These are phyloP conservation scores for Neodiprion fabricii DNA, from an alignment of 1,140 invertebrate species.

Conservation along the genomic window DNA sequence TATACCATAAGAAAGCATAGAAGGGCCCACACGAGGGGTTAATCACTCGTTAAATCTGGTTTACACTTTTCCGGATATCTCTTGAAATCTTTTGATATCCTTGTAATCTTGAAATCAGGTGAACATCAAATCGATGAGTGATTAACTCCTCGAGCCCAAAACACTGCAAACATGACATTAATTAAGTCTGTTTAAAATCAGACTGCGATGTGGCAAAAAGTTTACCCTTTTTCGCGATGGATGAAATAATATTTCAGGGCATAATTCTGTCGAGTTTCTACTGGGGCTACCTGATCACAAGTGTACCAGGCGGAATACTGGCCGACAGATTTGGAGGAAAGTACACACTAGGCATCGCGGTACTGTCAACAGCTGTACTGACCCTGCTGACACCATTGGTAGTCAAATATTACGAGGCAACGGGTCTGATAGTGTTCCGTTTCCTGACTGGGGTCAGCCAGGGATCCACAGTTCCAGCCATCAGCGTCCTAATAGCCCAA, in stretches of 20 bases:
- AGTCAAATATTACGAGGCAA: conserved; percentile 64
- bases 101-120: no score
- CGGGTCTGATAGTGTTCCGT: conserved; percentile 69
- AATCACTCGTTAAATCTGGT: no score
- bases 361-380: conserved; percentile 77
- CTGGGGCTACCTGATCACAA: conserved; percentile 67
- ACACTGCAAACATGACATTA: no score
- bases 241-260: conserved; percentile 38
- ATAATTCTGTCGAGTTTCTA: conserved; percentile 68
- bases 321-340: conserved; percentile 82
- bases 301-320: conserved; percentile 68
- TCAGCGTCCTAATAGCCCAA: conserved; percentile 75
- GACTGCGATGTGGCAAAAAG: conserved; percentile 34
- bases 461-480: conserved; percentile 79
- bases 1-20: no score
- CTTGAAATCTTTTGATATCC: no score
- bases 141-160: no score
- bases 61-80: no score
- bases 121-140: no score
- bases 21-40: no score
- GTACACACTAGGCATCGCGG: conserved; percentile 72
- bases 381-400: conserved; percentile 72
- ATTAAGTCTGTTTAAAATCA: no score
- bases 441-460: conserved; percentile 77
- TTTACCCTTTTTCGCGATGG: conserved; percentile 13